A percentile compares a stretch with the other conserved stretches of the same genome.
Evolutionary conservation across 2,888 invertebrate species (phyloP).

Genomic region (Agriopis marginaria): DNA sequence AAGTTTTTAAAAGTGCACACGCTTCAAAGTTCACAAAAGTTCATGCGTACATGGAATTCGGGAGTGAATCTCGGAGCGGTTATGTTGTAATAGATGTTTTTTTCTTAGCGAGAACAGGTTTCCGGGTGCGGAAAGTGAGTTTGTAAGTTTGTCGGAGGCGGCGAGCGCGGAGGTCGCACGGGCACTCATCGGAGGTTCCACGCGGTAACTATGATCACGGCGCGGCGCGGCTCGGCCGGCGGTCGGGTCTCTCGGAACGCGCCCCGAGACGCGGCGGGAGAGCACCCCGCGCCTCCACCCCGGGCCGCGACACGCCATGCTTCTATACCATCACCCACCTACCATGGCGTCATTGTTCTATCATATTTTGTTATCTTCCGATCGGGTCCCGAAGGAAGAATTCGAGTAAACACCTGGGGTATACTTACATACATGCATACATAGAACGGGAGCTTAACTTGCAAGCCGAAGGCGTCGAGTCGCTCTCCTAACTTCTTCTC

Average conservation of each 20-base stretch:
- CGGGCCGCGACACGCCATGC: constrained; percentile 51
- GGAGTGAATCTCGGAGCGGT: constrained; percentile 57
- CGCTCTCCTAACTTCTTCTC: constrained; percentile 36
- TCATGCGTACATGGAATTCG: constrained; percentile 46
- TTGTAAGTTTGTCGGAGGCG: constrained; percentile 71
- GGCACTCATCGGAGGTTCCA: constrained; percentile 67
- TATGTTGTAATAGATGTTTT: constrained; percentile 60
- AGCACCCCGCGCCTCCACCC: constrained; percentile 57
- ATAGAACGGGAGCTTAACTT: constrained; percentile 44
- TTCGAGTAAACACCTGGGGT: constrained; percentile 37
- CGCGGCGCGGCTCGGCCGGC: constrained; percentile 59
- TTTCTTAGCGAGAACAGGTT: constrained; percentile 71
- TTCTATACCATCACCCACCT: constrained; percentile 61
- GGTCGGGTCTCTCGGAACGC: constrained; percentile 62
- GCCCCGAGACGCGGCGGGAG: constrained; percentile 51
- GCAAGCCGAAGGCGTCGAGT: constrained; percentile 21
- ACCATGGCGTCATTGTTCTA: constrained; percentile 72
- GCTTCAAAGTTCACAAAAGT: constrained; percentile 47
- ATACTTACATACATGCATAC: constrained; percentile 9
- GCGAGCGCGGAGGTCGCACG: constrained; percentile 60
- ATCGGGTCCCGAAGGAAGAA: constrained; percentile 61
- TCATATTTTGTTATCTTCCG: constrained; percentile 67
- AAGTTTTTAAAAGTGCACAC: constrained; percentile 68
- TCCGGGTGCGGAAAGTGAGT: constrained; percentile 72
- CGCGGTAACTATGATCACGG: constrained; percentile 73